Conservation (phyloP, 1,140 invertebrate genomes). For the Brachionus asplanchnoidis region DNA sequence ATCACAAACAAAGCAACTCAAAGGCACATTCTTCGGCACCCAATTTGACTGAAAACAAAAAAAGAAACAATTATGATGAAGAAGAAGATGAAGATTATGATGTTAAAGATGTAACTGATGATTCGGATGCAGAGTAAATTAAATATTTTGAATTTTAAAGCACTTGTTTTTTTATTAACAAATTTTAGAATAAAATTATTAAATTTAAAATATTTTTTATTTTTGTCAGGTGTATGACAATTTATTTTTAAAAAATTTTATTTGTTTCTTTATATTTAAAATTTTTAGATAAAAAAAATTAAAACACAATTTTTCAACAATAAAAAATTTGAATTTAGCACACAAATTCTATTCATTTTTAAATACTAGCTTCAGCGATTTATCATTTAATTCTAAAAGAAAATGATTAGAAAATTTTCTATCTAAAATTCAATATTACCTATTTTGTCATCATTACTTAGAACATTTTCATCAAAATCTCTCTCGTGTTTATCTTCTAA, state of each 20-base stretch:
- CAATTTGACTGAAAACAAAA: not conserved
- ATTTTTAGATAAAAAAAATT: too few relatives aligned
- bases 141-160: not conserved
- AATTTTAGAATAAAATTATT: not conserved
- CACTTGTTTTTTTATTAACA: not conserved
- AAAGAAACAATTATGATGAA: not conserved
- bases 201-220: too few relatives aligned
- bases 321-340: too few relatives aligned
- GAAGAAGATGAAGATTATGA: not conserved
- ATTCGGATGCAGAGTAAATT: not conserved
- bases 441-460: not conserved
- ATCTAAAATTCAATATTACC: not conserved
- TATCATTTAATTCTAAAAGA: not conserved
- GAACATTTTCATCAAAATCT: not conserved
- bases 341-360: not conserved
- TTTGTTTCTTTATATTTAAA: too few relatives aligned
- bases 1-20: slow-evolving; percentile 5
- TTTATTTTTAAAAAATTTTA: too few relatives aligned
- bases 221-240: too few relatives aligned
- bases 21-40: not conserved
- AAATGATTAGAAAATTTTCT: not conserved
- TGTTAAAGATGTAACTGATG: slow-evolving; percentile 7
- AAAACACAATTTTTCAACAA: too few relatives aligned
- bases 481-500: not conserved
- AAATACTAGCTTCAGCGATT: not conserved